Evolutionary conservation across 2,888 invertebrate species (phyloP).

Genomic region (Eurois occulta): DNA sequence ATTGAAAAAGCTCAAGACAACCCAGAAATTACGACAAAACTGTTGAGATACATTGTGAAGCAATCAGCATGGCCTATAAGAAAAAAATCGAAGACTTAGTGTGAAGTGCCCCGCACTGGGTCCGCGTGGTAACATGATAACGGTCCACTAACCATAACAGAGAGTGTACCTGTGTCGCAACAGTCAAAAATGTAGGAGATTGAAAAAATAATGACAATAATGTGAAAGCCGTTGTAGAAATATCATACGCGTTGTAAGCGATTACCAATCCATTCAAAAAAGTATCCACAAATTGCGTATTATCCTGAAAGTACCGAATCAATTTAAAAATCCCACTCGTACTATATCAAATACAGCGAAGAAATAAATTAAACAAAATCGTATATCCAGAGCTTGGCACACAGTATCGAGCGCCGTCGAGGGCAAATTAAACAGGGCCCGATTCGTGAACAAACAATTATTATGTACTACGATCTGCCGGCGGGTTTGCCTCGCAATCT

Average conservation of each 20-base stretch:
- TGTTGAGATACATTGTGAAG: background rate
- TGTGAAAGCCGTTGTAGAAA: background rate
- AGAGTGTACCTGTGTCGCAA: too few relatives aligned
- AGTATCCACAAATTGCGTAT: background rate
- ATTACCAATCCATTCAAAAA: background rate
- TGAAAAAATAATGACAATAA: too few relatives aligned
- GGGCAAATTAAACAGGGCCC: conserved; percentile 58
- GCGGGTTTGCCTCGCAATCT: conserved; percentile 12
- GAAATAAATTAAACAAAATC: conserved; percentile 60
- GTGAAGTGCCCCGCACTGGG: background rate
- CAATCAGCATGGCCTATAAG: background rate
- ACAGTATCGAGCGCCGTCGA: conserved; percentile 52
- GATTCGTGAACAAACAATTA: conserved; percentile 61
- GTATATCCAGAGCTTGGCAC: conserved; percentile 39
- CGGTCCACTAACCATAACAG: too few relatives aligned
- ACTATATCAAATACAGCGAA: conserved; percentile 41
- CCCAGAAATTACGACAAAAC: background rate
- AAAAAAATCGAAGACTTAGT: background rate
- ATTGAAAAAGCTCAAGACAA: too few relatives aligned
- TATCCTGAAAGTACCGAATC: conserved; percentile 4
- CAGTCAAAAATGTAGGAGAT: too few relatives aligned
- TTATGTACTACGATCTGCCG: conserved; percentile 33
- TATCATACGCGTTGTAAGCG: background rate
- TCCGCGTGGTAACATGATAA: too few relatives aligned
- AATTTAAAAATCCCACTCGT: conserved; percentile 39